Base-by-base conservation (phyloP, 2,888 invertebrate species). In the Disparrhopalites patrizii region DNA sequence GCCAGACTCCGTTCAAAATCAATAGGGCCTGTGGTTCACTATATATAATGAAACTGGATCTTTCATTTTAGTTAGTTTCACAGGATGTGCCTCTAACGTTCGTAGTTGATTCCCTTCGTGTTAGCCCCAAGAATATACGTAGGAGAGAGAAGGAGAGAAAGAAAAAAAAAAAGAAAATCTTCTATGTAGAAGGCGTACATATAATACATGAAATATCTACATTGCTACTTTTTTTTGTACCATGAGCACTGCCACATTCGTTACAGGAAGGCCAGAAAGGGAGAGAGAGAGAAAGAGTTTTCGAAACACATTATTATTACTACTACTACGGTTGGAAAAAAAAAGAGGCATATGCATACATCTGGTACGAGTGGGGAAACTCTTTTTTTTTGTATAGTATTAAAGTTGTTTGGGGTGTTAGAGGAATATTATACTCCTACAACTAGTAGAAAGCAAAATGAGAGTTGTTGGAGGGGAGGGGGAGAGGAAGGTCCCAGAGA, bases 1-100 rank as follows among this genome's bases (percentile, higher is more conserved):
- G 54, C 54, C 40, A 57, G 43, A 30, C 58, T 58, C 58, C 43
- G 58, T 58, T 58, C 58, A 25, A 58, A 58, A 58, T 58, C 58
- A 58, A 58, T 58, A 58, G 43, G n/a, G 40, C 18, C 43, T 58
- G 23, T 33, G 33, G 31, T 20, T 55, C 55, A 10, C 23, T 47
- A 47, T 47, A n/a, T n/a, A 47, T 47, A 47, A 47, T 47, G 47
- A 47, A 47, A 47, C 47, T 47, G 47, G 47, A 47, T 47, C 47
- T 47, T 47, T 47, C 47, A 47, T 47, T 30, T 52, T 30, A 28
- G 52, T 52, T 27, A 52, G 52, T 52, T 30, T 52, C 52, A 30
- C 36, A 28, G 52, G 52, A 28, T 52, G 28, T 52, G 52, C 10
- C 47, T 47, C 23, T 47, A 47, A n/a, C n/a, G 47, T 40, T 18